A percentile compares a stretch with the other conserved stretches of the same genome.
Conservation (phyloP, 2,113 vertebrate genomes). For the Pteruthius melanotis region DNA sequence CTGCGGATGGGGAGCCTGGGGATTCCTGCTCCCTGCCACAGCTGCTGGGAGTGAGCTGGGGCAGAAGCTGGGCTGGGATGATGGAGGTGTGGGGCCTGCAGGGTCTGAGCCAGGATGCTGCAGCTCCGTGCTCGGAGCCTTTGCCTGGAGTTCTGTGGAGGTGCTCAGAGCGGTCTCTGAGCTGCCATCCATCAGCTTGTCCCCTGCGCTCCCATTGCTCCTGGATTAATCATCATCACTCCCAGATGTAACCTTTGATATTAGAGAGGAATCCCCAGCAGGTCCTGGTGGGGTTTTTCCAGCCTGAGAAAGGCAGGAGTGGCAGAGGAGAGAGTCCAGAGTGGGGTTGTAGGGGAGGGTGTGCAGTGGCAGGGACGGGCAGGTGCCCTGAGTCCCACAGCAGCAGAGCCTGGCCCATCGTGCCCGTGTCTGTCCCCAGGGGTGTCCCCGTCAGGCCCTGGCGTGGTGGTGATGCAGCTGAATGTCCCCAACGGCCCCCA, state of each 20-base stretch:
- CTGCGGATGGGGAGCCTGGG: not conserved
- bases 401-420: not conserved
- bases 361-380: not conserved
- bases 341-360: fast-evolving
- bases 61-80: too few species aligned
- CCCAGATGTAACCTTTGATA: not conserved
- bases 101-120: not conserved
- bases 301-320: not conserved
- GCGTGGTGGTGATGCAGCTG: constrained; percentile 97
- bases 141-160: not conserved
- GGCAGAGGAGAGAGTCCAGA: not conserved
- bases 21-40: not conserved
- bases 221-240: not conserved
- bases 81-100: not conserved
- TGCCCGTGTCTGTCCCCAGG: constrained; percentile 66
- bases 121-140: not conserved
- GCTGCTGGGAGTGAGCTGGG: not conserved
- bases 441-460: constrained; percentile 87
- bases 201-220: not conserved
- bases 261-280: not conserved
- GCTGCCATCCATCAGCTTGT: not conserved
- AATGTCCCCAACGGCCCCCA: constrained; percentile 92
- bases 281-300: not conserved
- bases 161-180: not conserved
- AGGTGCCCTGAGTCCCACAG: not conserved